These are phyloP conservation scores for Oxyura jamaicensis DNA, from an alignment of 2,113 vertebrate species.

Conservation along the genomic window DNA sequence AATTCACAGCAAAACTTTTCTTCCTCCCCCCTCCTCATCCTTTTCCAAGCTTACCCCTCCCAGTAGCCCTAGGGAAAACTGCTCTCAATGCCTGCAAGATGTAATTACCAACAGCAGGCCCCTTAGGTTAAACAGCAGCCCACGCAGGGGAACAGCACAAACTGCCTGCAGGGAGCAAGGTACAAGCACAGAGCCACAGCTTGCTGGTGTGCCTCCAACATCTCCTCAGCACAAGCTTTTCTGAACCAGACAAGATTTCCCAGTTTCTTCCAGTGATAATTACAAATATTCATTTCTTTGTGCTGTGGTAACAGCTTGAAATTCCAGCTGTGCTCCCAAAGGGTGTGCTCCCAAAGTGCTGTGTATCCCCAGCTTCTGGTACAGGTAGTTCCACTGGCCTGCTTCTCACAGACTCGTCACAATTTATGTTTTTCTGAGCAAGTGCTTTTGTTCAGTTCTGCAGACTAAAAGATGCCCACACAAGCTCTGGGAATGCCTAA, in stretches of 20 bases:
- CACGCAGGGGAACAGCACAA: neutral
- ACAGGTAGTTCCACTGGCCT: fast-evolving
- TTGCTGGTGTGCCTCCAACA: neutral
- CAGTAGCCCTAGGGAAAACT: conserved; percentile 53
- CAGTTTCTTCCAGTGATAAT: neutral
- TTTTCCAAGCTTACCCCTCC: conserved; percentile 65
- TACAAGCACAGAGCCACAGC: neutral
- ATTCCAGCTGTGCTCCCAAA: neutral
- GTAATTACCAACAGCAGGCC: conserved; percentile 70
- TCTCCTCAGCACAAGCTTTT: neutral
- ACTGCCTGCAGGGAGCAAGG: conserved; percentile 4
- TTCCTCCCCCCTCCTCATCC: conserved; percentile 39
- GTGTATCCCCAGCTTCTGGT: neutral
- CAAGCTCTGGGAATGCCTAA: neutral
- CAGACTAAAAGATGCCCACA: neutral
- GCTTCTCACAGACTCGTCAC: neutral
- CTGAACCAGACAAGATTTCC: neutral
- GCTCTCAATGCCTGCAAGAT: conserved; percentile 55
- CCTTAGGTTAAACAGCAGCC: conserved; percentile 76
- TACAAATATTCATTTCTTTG: neutral
- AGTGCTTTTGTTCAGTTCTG: neutral
- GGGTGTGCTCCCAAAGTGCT: fast-evolving
- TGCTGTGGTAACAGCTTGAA: neutral
- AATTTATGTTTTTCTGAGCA: neutral
- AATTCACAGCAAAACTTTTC: conserved; percentile 84